These are phyloP conservation scores for Pandemis cinnamomeana DNA, from an alignment of 2,888 invertebrate species.

Conservation along the genomic window DNA sequence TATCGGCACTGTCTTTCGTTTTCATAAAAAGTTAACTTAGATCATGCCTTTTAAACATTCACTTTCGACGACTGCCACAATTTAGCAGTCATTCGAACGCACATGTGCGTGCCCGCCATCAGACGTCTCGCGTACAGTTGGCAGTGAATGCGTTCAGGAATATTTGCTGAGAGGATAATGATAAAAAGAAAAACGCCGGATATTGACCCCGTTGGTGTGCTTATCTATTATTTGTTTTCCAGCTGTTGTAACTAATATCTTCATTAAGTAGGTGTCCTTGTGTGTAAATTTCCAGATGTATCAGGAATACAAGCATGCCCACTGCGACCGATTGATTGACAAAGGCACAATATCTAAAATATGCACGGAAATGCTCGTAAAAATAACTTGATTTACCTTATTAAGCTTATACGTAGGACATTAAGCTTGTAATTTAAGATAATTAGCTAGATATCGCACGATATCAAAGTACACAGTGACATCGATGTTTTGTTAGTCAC, in stretches of 20 bases:
- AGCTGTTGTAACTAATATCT: conserved; percentile 1
- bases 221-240: not conserved
- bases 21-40: no score
- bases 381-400: conserved; percentile 15
- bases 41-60: no score
- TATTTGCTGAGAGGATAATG: no score
- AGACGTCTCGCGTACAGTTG: no score
- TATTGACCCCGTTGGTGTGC: not conserved
- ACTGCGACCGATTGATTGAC: conserved; percentile 72
- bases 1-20: no score
- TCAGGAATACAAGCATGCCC: conserved; percentile 74
- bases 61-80: no score
- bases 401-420: conserved; percentile 18
- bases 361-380: conserved; percentile 67
- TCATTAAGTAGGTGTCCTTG: conserved; percentile 15
- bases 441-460: conserved; percentile 6
- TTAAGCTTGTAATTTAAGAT: conserved; percentile 20
- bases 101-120: no score
- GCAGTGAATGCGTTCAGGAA: no score
- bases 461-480: conserved; percentile 3
- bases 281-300: conserved; percentile 69
- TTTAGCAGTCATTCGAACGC: no score
- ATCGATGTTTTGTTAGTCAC: not conserved
- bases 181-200: no score
- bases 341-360: conserved; percentile 66